phyloP scores from a whole-genome alignment of 2,797 vertebrate species.

The Carapus acus region DNA sequence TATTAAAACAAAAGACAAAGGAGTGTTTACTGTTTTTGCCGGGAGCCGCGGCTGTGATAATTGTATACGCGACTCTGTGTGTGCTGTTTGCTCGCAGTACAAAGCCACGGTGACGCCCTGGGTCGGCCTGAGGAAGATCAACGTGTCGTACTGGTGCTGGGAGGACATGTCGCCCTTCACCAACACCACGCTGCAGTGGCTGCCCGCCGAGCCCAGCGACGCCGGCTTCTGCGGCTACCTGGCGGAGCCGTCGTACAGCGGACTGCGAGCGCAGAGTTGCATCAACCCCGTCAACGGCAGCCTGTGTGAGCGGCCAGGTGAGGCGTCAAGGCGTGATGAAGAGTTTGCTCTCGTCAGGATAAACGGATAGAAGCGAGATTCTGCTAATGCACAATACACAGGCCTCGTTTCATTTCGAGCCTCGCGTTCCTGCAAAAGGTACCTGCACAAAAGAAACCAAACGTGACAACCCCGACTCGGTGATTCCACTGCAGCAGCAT shows the following conservation, averaged over 20 bases:
- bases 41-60: too few relatives aligned
- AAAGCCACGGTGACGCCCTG: constrained; percentile 87
- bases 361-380: too few relatives aligned
- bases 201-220: constrained; percentile 86
- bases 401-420: too few relatives aligned
- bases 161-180: constrained; percentile 98
- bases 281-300: constrained; percentile 91
- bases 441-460: too few relatives aligned
- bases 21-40: too few relatives aligned
- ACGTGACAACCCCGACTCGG: too few relatives aligned
- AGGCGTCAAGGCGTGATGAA: neutral
- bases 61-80: neutral
- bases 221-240: constrained; percentile 94
- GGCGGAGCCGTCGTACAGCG: constrained; percentile 81
- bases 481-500: too few relatives aligned
- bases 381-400: too few relatives aligned
- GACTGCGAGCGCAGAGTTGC: constrained; percentile 88
- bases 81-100: constrained; percentile 63
- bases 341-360: too few relatives aligned
- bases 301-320: constrained; percentile 90
- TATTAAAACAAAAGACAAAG: too few relatives aligned
- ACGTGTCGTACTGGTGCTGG: constrained; percentile 99
- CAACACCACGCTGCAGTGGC: constrained; percentile 89
- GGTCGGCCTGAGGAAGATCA: constrained; percentile 96
- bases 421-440: too few relatives aligned